phyloP scores from a whole-genome alignment of 2,797 vertebrate species.

The Parauchenoglanis punctatus region DNA sequence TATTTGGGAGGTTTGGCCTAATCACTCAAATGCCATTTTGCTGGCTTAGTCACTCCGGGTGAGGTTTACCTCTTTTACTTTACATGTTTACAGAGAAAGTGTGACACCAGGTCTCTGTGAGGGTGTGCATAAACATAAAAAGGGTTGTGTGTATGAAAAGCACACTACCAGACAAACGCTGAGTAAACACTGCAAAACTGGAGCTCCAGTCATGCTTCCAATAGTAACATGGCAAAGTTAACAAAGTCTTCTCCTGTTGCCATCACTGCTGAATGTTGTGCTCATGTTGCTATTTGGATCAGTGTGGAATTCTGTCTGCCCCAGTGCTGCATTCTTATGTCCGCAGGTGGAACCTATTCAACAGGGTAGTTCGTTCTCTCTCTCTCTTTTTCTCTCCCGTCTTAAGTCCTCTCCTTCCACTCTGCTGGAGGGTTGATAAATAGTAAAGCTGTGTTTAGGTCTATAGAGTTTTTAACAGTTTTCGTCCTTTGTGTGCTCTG shows the following conservation, averaged over 20 bases:
- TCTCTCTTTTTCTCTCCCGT: slow-evolving; percentile 2
- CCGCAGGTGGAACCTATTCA: slow-evolving; percentile 61
- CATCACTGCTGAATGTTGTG: slow-evolving; percentile 44
- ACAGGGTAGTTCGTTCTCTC: slow-evolving; percentile 27
- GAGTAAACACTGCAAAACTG: slow-evolving; percentile 21
- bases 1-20: slow-evolving; percentile 8
- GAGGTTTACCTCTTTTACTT: slow-evolving; percentile 31
- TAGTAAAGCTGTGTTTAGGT: slow-evolving; percentile 47
- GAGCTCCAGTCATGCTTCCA: slow-evolving; percentile 23
- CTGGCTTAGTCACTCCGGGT: slow-evolving; percentile 23
- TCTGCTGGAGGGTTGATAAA: slow-evolving; percentile 32
- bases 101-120: slow-evolving; percentile 28
- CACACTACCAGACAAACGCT: slow-evolving; percentile 14
- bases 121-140: slow-evolving; percentile 23
- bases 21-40: slow-evolving; percentile 34
- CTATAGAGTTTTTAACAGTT: slow-evolving; percentile 51
- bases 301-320: slow-evolving; percentile 53
- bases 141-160: slow-evolving; percentile 24
- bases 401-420: slow-evolving; percentile 15
- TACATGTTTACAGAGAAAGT: slow-evolving; percentile 38
- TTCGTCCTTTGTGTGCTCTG: slow-evolving; percentile 45
- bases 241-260: slow-evolving; percentile 70
- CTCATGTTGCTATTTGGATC: slow-evolving; percentile 38
- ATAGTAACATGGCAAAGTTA: slow-evolving; percentile 48
- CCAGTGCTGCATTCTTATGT: slow-evolving; percentile 47